phyloP scores from a whole-genome alignment of 2,113 vertebrate species.

The Hypocryptadius cinnamomeus region DNA sequence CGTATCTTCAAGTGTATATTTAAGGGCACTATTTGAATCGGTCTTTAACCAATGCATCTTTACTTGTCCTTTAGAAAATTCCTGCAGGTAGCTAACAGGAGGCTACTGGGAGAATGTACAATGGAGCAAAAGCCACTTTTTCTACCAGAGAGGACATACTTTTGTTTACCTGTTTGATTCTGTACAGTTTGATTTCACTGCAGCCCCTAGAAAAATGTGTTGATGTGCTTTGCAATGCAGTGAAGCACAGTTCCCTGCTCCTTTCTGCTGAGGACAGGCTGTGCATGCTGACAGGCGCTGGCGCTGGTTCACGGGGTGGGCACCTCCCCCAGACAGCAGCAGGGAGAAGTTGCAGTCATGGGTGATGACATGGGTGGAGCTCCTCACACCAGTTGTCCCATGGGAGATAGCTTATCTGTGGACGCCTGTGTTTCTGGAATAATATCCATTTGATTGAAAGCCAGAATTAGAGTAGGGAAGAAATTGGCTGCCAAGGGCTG shows the following conservation, averaged over 20 bases:
- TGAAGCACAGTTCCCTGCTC: neutral
- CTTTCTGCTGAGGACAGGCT: neutral
- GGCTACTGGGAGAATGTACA: neutral
- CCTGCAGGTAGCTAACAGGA: neutral
- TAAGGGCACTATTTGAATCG: neutral
- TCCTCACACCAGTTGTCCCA: constrained; percentile 49
- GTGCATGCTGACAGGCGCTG: fast-evolving
- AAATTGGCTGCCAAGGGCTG: constrained; percentile 16
- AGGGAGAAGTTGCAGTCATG: neutral
- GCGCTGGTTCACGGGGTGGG: fast-evolving
- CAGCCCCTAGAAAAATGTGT: neutral
- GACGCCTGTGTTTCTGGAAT: constrained; percentile 58
- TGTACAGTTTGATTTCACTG: neutral
- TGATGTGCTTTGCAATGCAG: neutral
- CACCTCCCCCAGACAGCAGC: neutral
- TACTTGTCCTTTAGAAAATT: neutral
- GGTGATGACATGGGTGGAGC: neutral
- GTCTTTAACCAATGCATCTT: neutral
- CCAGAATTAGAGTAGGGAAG: neutral
- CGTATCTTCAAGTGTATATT: neutral
- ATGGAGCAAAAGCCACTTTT: neutral
- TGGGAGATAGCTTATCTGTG: constrained; percentile 73
- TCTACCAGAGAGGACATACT: neutral
- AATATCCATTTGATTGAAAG: constrained; percentile 51
- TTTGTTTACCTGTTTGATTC: neutral